These are phyloP conservation scores for Papilio glaucus DNA, from an alignment of 1,140 invertebrate species.

Conservation along the genomic window DNA sequence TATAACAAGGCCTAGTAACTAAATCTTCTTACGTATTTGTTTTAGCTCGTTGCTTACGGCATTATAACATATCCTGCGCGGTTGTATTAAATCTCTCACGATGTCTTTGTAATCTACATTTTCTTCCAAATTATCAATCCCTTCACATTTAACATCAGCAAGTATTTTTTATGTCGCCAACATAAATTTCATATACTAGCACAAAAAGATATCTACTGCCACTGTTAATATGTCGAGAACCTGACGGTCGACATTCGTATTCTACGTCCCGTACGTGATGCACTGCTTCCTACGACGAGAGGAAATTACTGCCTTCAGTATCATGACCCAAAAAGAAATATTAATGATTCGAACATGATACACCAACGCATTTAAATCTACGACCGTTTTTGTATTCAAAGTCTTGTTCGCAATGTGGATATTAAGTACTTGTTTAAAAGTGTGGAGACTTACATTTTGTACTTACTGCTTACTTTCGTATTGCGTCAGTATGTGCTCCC, in stretches of 20 bases:
- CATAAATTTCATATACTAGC: not conserved
- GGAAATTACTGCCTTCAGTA: conserved; percentile 5
- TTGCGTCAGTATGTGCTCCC: not conserved
- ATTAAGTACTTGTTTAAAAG: not conserved
- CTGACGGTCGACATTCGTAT: not conserved
- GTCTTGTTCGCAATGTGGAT: not conserved
- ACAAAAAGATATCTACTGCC: not conserved
- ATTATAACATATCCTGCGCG: no score
- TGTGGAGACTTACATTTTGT: not conserved
- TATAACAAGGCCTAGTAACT: no score
- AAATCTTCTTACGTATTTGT: no score
- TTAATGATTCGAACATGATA: not conserved
- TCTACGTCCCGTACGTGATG: not conserved
- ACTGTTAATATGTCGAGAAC: not conserved
- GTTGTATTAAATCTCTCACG: no score
- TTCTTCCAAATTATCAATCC: no score
- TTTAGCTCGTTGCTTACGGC: no score
- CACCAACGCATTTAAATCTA: not conserved
- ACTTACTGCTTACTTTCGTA: not conserved
- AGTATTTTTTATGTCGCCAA: not conserved
- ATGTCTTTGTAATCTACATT: no score
- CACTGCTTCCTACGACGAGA: not conserved
- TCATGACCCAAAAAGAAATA: conserved; percentile 2
- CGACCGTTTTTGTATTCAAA: not conserved
- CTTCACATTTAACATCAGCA: not conserved